These are phyloP conservation scores for Odontocolon sp. DNA, from an alignment of 2,888 invertebrate genomes.

Conservation along the genomic window DNA sequence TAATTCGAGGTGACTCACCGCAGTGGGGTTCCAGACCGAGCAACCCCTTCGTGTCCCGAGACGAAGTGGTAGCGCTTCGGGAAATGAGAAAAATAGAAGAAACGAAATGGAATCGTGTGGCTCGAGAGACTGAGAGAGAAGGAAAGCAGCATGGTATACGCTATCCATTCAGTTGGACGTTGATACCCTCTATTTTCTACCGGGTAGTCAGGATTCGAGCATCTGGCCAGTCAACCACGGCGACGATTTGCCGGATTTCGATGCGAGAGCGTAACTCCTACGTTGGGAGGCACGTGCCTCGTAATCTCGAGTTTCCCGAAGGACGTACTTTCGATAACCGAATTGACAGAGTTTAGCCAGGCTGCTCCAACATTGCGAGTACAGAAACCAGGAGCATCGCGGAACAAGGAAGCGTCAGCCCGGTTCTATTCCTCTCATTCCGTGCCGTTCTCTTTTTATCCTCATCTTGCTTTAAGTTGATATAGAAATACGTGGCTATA, in stretches of 20 bases:
- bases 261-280: conserved; percentile 2
- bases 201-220: neutral
- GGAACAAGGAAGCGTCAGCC: neutral
- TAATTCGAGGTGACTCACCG: neutral
- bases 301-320: conserved; percentile 23
- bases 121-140: neutral
- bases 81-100: neutral
- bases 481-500: neutral
- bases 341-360: conserved; percentile 31
- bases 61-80: neutral
- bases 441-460: neutral
- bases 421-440: neutral
- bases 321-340: conserved; percentile 32
- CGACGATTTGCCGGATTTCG: conserved; percentile 12
- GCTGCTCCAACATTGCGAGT: neutral
- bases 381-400: neutral
- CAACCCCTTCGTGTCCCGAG: neutral
- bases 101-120: neutral
- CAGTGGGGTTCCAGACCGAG: neutral
- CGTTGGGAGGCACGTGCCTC: conserved; percentile 9
- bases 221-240: neutral
- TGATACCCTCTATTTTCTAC: conserved; percentile 25
- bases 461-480: neutral
- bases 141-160: no score
- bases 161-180: conserved; percentile 23